Evolutionary conservation across 2,113 vertebrate species (phyloP), one percentile per base, ranked within the genome.

Genomic region (Tonatia bakeri): DNA sequence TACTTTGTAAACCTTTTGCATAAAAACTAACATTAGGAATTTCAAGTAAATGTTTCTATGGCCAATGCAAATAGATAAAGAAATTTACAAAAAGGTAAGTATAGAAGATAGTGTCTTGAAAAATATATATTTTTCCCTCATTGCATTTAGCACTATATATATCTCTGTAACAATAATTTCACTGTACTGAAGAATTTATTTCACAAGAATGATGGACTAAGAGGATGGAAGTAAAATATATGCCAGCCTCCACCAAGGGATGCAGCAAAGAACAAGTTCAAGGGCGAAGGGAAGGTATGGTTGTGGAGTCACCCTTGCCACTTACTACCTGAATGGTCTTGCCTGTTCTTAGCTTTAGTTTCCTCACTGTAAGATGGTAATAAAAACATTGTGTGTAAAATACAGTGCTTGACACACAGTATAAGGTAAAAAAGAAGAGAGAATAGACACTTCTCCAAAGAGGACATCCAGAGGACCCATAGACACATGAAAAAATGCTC

Each of bases 1-100:
- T 43, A 65, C 84, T 67, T 87, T 65, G 45, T 70, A 92, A 88
- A 69, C 16, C 8, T 81, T 89, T 95, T 95, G n/a, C 19, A 87
- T 69, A 77, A 56, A 93, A 89, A 85, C 50, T 67, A 93, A 64
- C 36, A n/a, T 56, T 88, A 88, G 36, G 16, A 84, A 81, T 72
- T 75, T 8, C 50, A 92, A 45, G 61, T 65, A 75, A 92, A 84
- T 87, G 20, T 84, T 86, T 90, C 20, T 26, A 31, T 64, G 69
- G 54, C 5, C n/a, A 89, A 45, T 17, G 26, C 61, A 80, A 94
- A 54, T 33, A 15, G n/a, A 31, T 38, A 87, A 73, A 69, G 14
- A 92, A 75, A 70, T 45, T 45, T 50, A 81, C 19, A 86, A 26
- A 56, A 80, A 13, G 22, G 36, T 43, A 76, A 72, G 8, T 33